phyloP scores from a whole-genome alignment of 2,888 invertebrate genomes.

The Sarcophaga variegata region DNA sequence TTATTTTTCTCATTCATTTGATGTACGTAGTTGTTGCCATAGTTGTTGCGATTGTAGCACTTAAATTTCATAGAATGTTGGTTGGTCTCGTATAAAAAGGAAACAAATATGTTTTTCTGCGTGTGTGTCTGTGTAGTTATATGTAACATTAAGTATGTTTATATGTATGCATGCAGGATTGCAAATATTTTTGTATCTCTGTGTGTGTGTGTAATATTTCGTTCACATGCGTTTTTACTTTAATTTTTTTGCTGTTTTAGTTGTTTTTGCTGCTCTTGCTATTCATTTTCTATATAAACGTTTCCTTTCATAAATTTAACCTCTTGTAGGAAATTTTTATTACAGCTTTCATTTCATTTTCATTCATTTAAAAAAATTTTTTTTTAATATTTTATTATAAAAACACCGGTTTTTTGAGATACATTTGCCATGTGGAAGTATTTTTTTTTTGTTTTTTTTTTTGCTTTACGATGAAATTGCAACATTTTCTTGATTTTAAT shows the following conservation, averaged over 20 bases:
- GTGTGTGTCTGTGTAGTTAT: too few relatives aligned
- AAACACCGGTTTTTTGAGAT: constrained; percentile 35
- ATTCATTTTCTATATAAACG: constrained; percentile 44
- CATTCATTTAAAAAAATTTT: too few relatives aligned
- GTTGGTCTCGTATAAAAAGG: constrained; percentile 30
- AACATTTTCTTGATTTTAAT: too few relatives aligned
- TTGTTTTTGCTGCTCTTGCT: background rate
- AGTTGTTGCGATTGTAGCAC: background rate
- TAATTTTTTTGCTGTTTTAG: background rate
- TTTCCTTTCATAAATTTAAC: constrained; percentile 57
- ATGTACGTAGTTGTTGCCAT: too few relatives aligned
- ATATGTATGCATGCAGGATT: too few relatives aligned
- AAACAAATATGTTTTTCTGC: too few relatives aligned
- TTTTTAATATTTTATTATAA: constrained; percentile 30
- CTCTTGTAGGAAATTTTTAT: constrained; percentile 50
- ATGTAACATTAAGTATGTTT: too few relatives aligned
- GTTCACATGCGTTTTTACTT: background rate
- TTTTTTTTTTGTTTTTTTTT: constrained; percentile 27
- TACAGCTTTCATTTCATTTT: background rate
- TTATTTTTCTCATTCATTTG: background rate
- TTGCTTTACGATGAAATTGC: background rate
- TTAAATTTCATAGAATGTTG: constrained; percentile 15
- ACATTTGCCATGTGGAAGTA: constrained; percentile 26
- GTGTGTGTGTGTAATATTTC: background rate
- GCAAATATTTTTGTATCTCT: too few relatives aligned